phyloP scores from a whole-genome alignment of 1,140 invertebrate genomes.

The Danaus plexippus region DNA sequence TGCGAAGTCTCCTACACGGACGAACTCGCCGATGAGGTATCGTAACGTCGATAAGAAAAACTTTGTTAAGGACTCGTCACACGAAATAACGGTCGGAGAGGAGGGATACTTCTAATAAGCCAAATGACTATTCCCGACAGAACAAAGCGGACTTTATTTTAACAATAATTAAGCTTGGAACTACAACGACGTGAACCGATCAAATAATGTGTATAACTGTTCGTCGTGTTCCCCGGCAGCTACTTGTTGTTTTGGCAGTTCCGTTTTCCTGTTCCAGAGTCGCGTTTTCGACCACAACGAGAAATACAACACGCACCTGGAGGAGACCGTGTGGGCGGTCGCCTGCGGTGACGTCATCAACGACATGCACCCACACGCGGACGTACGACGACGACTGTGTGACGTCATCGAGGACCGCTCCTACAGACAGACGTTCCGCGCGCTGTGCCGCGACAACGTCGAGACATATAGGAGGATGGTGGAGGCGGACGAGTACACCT shows the following conservation, averaged over 20 bases:
- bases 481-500: background rate
- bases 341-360: constrained; percentile 29
- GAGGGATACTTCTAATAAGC: too few species aligned
- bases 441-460: constrained; percentile 37
- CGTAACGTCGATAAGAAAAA: too few species aligned
- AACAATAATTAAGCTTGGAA: too few species aligned
- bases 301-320: constrained; percentile 51
- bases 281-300: constrained; percentile 62
- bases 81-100: too few species aligned
- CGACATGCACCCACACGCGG: background rate
- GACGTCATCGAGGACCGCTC: constrained; percentile 7
- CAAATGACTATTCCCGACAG: too few species aligned
- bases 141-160: too few species aligned
- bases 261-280: constrained; percentile 34
- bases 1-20: constrained; percentile 39
- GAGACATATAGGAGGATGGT: constrained; percentile 20
- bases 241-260: too few species aligned
- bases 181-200: too few species aligned
- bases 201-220: too few species aligned
- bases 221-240: too few species aligned
- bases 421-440: constrained; percentile 31
- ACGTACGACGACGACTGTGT: background rate
- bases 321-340: constrained; percentile 43
- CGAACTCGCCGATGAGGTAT: constrained; percentile 41
- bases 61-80: too few species aligned